These are phyloP conservation scores for Asarcornis scutulata DNA, from an alignment of 2,113 vertebrate species.

Conservation along the genomic window DNA sequence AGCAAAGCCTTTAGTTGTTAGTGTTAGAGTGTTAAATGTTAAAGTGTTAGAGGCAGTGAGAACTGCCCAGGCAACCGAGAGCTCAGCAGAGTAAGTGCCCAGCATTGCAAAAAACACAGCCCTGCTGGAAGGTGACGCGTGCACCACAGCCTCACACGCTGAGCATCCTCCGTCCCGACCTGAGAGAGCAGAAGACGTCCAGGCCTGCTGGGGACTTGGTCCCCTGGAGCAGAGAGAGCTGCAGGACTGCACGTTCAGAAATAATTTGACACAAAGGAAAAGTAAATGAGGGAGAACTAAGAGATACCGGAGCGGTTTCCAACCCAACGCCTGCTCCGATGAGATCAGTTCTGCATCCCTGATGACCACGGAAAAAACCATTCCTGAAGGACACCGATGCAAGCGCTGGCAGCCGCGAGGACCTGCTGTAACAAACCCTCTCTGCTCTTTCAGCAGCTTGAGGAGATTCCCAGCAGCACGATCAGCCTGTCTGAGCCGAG, in stretches of 20 bases:
- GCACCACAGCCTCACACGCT: neutral
- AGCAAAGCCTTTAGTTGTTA: neutral
- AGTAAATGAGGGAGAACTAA: neutral
- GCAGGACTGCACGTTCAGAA: neutral
- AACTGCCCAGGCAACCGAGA: neutral
- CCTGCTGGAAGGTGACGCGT: neutral
- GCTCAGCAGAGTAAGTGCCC: neutral
- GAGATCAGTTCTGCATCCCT: neutral
- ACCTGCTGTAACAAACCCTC: neutral
- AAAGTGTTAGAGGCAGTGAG: neutral
- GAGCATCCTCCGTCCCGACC: neutral
- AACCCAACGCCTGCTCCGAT: neutral
- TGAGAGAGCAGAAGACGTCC: neutral
- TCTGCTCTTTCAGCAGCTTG: neutral
- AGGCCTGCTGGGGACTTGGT: neutral
- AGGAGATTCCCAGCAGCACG: neutral
- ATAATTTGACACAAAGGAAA: neutral
- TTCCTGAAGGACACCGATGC: conserved; percentile 12
- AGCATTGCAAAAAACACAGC: neutral
- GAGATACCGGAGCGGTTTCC: neutral
- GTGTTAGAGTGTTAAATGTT: no score
- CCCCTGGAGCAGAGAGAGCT: neutral
- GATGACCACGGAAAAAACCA: neutral
- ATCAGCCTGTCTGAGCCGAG: neutral
- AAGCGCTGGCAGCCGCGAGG: neutral